These are phyloP conservation scores for Elaeidobius kamerunicus DNA, from an alignment of 2,888 invertebrate genomes.

Conservation along the genomic window DNA sequence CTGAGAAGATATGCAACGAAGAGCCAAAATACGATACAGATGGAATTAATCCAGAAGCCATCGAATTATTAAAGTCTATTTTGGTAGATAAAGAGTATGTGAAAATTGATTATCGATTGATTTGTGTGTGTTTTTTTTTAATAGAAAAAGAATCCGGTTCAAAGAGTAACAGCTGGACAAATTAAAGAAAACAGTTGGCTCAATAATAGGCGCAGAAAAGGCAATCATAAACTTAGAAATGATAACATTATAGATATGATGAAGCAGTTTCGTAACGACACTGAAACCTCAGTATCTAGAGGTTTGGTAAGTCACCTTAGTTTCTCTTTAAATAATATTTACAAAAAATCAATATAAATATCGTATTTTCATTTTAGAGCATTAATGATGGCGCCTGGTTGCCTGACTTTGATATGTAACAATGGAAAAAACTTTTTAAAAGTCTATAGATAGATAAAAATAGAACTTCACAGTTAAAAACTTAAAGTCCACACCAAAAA, in stretches of 20 bases:
- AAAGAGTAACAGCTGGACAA: slow-evolving; percentile 54
- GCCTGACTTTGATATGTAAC: too few relatives aligned
- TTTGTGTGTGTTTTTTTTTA: background rate
- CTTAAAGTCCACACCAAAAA: too few relatives aligned
- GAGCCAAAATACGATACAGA: slow-evolving; percentile 39
- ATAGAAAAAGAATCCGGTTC: slow-evolving; percentile 52
- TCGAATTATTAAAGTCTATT: slow-evolving; percentile 50
- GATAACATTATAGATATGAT: slow-evolving; percentile 51
- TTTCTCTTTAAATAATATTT: too few relatives aligned
- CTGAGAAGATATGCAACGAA: slow-evolving; percentile 42
- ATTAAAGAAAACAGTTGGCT: slow-evolving; percentile 53
- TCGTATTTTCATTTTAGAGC: too few relatives aligned
- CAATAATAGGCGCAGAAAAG: slow-evolving; percentile 34
- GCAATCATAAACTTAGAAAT: slow-evolving; percentile 33
- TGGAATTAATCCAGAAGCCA: slow-evolving; percentile 42
- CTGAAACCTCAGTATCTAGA: background rate
- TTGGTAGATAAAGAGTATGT: slow-evolving; percentile 36
- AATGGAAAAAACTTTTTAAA: too few relatives aligned
- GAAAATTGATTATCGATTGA: background rate
- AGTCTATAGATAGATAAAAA: too few relatives aligned
- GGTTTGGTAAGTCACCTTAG: slow-evolving; percentile 18
- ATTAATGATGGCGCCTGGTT: too few relatives aligned
- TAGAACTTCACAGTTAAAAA: too few relatives aligned
- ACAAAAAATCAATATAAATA: too few relatives aligned
- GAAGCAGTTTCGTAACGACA: slow-evolving; percentile 41